A percentile compares a stretch with the other conserved stretches of the same genome.
These are phyloP conservation scores for Diplogasteroides magnus DNA, from an alignment of 1,140 invertebrate species.

Conservation along the genomic window DNA sequence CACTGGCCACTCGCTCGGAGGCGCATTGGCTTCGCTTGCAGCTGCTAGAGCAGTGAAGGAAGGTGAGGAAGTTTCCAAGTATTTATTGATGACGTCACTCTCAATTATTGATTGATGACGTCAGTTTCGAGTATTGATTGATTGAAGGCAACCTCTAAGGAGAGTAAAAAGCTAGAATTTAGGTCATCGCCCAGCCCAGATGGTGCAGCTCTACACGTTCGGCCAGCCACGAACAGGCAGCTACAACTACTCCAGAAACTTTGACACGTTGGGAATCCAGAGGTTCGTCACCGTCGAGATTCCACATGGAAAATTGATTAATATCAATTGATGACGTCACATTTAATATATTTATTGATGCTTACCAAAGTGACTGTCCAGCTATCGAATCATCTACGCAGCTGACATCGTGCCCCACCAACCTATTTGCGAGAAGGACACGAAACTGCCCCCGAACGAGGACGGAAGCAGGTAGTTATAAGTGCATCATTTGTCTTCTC, in stretches of 20 bases:
- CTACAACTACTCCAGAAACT: slow-evolving; percentile 24
- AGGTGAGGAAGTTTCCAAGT: too few relatives aligned
- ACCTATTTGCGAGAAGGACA: slow-evolving; percentile 15
- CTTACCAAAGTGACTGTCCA: slow-evolving; percentile 1
- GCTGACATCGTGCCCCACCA: slow-evolving; percentile 5
- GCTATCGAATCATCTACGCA: slow-evolving; percentile 5
- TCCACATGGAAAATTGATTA: not conserved
- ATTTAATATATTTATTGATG: not conserved
- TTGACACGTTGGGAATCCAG: slow-evolving; percentile 12
- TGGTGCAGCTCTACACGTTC: slow-evolving; percentile 31
- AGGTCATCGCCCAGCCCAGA: not conserved
- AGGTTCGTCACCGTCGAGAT: too few relatives aligned
- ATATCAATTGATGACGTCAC: too few relatives aligned
- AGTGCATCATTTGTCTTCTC: too few relatives aligned
- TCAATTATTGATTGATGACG: too few relatives aligned
- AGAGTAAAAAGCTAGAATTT: too few relatives aligned
- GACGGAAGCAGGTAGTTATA: not conserved
- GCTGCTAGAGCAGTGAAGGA: slow-evolving; percentile 24
- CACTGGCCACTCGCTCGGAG: slow-evolving; percentile 35
- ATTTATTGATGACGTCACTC: too few relatives aligned
- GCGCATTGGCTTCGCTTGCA: slow-evolving; percentile 30
- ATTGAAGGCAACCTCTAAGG: too few relatives aligned
- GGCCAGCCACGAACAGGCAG: slow-evolving; percentile 34
- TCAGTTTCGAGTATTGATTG: too few relatives aligned
- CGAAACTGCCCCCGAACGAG: not conserved